Evolutionary conservation across 2,113 vertebrate species (phyloP).

Genomic region (Sula dactylatra): DNA sequence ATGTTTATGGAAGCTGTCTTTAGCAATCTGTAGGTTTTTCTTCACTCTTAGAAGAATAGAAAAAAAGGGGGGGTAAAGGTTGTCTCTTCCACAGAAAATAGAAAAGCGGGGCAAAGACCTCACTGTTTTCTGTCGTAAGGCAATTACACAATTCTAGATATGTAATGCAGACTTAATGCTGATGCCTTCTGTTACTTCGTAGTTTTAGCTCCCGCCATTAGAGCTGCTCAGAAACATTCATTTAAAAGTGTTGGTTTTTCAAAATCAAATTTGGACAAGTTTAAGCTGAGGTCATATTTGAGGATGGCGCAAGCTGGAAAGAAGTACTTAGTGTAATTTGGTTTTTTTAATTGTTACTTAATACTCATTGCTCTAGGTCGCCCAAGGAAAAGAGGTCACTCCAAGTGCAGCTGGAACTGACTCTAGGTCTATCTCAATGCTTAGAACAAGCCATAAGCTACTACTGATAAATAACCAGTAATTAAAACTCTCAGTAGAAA

Average conservation of each 20-base stretch:
- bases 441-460: too few species aligned
- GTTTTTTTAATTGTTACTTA: neutral
- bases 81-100: neutral
- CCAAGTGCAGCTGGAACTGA: too few species aligned
- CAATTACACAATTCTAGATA: neutral
- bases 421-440: too few species aligned
- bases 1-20: neutral
- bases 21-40: neutral
- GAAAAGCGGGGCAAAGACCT: neutral
- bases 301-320: neutral
- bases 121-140: neutral
- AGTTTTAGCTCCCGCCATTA: neutral
- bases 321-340: neutral
- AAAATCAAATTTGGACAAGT: neutral
- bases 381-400: too few species aligned
- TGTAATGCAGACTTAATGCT: neutral
- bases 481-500: too few species aligned
- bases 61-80: accelerated
- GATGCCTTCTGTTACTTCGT: neutral
- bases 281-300: neutral
- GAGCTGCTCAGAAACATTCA: neutral
- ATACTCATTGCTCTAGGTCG: too few species aligned
- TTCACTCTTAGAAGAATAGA: neutral
- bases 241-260: neutral
- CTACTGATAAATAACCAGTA: too few species aligned